phyloP scores from a whole-genome alignment of 2,888 invertebrate species.

The Pheosia gnoma region DNA sequence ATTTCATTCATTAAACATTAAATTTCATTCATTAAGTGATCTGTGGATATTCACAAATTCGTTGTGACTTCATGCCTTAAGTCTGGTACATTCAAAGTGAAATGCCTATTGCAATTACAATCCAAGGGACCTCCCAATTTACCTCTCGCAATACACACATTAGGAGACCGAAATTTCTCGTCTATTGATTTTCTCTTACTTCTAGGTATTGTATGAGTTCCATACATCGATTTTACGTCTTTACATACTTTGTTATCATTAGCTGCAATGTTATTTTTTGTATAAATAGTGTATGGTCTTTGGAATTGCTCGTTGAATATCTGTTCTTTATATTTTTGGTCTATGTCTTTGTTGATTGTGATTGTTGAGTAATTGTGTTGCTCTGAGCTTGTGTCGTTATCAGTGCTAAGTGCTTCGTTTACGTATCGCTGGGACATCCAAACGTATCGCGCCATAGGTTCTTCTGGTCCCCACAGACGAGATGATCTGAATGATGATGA shows the following conservation, averaged over 20 bases:
- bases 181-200: constrained; percentile 57
- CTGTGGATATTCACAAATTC: constrained; percentile 52
- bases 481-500: constrained; percentile 73
- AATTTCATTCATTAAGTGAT: constrained; percentile 15
- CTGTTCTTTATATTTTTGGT: constrained; percentile 58
- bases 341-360: constrained; percentile 56
- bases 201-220: constrained; percentile 57
- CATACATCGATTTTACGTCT: constrained; percentile 50
- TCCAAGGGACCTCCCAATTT: constrained; percentile 67
- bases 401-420: constrained; percentile 61
- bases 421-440: constrained; percentile 77
- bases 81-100: constrained; percentile 72
- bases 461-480: constrained; percentile 77
- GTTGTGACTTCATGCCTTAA: constrained; percentile 71
- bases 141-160: constrained; percentile 71
- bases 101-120: constrained; percentile 78
- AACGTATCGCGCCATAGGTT: constrained; percentile 74
- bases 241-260: constrained; percentile 42
- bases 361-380: constrained; percentile 62
- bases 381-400: constrained; percentile 59
- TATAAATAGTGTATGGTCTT: constrained; percentile 53
- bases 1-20: constrained; percentile 30
- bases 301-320: constrained; percentile 54
- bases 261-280: constrained; percentile 49
- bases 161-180: constrained; percentile 71